A percentile compares a stretch with the other conserved stretches of the same genome.
Conservation (phyloP, 2,113 vertebrate genomes). For the Elephas maximus region DNA sequence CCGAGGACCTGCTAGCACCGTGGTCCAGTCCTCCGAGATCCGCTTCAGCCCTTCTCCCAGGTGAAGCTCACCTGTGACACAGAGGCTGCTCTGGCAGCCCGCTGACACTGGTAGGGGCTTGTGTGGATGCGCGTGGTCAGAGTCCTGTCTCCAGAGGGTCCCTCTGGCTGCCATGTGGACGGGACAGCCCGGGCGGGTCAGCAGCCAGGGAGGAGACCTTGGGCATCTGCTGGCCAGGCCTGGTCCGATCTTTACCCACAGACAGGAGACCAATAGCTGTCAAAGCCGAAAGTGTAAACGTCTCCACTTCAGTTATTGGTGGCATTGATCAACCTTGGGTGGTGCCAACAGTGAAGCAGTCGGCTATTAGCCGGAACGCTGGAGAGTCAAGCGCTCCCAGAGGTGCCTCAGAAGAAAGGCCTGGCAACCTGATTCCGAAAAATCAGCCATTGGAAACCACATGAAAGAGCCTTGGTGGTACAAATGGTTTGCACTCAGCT, state of each 20-base stretch:
- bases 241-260: too few species aligned
- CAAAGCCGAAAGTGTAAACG: background rate
- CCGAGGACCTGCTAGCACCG: accelerated
- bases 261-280: accelerated
- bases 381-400: background rate
- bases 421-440: background rate
- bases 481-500: too few species aligned
- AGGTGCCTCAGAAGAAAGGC: background rate
- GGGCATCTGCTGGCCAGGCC: background rate
- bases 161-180: background rate
- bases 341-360: background rate
- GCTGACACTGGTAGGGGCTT: background rate
- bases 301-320: accelerated
- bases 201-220: accelerated
- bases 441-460: background rate
- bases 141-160: background rate
- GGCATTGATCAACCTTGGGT: accelerated
- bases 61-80: background rate
- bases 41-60: background rate
- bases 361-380: background rate
- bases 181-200: accelerated
- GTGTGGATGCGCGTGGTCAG: accelerated
- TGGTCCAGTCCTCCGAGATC: background rate
- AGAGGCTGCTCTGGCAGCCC: accelerated
- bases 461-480: background rate